Conservation (phyloP, 2,797 vertebrate genomes). For the Scolopax rusticola region DNA sequence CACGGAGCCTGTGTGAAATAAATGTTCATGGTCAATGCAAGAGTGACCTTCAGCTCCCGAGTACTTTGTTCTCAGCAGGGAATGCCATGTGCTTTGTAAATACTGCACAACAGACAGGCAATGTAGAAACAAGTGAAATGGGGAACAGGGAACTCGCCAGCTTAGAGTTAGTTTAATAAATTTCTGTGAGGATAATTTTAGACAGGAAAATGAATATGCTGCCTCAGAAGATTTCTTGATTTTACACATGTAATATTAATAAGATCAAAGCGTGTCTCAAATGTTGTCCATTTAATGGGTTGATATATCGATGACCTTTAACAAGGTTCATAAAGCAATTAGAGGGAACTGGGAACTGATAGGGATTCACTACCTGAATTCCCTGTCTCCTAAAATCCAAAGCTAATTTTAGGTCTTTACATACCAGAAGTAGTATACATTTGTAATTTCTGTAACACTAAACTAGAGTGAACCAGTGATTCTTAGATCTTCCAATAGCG, state of each 20-base stretch:
- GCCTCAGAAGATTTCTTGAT: background rate
- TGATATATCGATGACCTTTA: background rate
- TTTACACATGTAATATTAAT: background rate
- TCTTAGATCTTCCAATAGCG: background rate
- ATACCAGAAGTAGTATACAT: background rate
- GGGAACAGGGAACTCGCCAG: background rate
- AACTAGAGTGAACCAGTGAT: background rate
- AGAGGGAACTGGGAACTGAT: background rate
- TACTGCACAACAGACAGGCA: background rate
- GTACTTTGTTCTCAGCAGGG: background rate
- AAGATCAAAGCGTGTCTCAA: background rate
- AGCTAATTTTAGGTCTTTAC: background rate
- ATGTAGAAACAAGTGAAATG: background rate
- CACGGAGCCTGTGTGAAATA: background rate
- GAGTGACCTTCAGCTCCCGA: background rate
- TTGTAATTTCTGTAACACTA: background rate
- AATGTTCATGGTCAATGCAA: background rate
- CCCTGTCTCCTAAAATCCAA: background rate
- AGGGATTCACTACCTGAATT: background rate
- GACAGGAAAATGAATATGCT: background rate
- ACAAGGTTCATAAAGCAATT: background rate
- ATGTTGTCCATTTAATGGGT: background rate
- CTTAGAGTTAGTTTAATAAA: too few relatives aligned
- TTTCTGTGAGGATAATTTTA: background rate
- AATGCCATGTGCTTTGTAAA: background rate